Percentiles rank a stretch among this genome's conserved stretches.
Conservation (phyloP, 2,113 vertebrate genomes). For the Vicugna pacos region DNA sequence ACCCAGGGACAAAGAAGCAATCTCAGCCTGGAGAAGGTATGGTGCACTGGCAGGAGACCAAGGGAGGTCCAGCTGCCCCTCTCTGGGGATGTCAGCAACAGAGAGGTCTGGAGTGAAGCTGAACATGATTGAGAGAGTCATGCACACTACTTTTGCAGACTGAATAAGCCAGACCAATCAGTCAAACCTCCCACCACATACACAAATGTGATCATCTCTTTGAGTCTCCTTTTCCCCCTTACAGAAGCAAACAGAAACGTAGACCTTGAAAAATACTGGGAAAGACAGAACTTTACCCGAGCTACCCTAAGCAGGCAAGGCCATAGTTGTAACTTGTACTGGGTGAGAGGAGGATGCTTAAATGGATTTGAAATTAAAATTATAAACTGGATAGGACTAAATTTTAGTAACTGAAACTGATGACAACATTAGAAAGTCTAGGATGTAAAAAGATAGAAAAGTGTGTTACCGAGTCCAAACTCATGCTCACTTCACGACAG, state of each 20-base stretch:
- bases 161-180: background rate
- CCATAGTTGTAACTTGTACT: background rate
- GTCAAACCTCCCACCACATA: background rate
- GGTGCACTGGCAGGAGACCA: background rate
- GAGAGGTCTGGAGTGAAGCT: background rate
- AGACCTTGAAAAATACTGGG: background rate
- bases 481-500: no score
- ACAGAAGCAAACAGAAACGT: background rate
- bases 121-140: background rate
- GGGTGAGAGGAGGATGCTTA: background rate
- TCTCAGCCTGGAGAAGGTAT: background rate
- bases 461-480: no score
- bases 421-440: background rate
- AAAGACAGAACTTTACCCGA: background rate
- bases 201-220: background rate
- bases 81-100: background rate
- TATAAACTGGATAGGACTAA: background rate
- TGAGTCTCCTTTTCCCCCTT: background rate
- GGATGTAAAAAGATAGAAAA: background rate
- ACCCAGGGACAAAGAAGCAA: background rate
- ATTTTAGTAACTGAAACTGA: conserved; percentile 1
- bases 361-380: background rate
- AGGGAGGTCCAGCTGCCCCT: fast-evolving
- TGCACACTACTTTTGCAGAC: background rate
- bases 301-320: background rate